A percentile compares a stretch with the other conserved stretches of the same genome.
phyloP scores from a whole-genome alignment of 2,797 vertebrate species.

The Bovichtus diacanthus region DNA sequence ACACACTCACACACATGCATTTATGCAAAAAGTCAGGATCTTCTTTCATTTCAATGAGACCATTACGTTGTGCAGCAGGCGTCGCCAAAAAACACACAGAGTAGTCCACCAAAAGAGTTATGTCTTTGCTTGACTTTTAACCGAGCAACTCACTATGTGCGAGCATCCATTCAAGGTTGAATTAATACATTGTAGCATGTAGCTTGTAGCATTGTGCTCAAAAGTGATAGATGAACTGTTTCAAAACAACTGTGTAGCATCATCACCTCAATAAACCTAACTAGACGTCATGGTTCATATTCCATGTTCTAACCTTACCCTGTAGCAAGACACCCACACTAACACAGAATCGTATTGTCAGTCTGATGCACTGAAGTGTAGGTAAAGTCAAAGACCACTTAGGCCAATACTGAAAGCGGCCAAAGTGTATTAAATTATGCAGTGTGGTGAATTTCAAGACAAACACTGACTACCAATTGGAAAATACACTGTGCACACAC shows the following conservation, averaged over 20 bases:
- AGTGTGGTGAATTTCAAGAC: slow-evolving; percentile 42
- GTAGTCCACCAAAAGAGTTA: background rate
- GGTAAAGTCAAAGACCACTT: slow-evolving; percentile 31
- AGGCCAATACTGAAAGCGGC: background rate
- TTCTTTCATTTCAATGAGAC: slow-evolving; percentile 4
- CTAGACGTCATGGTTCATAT: background rate
- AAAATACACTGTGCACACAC: slow-evolving; percentile 43
- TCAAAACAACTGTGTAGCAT: background rate
- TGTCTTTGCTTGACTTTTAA: background rate
- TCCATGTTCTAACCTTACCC: background rate
- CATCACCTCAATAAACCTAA: background rate
- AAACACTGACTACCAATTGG: slow-evolving; percentile 39
- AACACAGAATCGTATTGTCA: slow-evolving; percentile 2
- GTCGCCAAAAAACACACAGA: background rate
- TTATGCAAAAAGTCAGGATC: background rate
- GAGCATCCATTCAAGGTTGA: no score
- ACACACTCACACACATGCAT: background rate
- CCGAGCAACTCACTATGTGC: background rate
- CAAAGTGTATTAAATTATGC: slow-evolving; percentile 35
- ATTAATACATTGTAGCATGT: background rate
- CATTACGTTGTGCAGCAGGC: background rate
- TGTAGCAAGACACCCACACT: background rate
- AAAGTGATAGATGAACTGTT: background rate
- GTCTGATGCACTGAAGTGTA: slow-evolving; percentile 15
- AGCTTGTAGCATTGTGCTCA: background rate